A percentile compares a stretch with the other conserved stretches of the same genome.
Conservation (phyloP, 2,888 invertebrate genomes). For the Clostera curtula region DNA sequence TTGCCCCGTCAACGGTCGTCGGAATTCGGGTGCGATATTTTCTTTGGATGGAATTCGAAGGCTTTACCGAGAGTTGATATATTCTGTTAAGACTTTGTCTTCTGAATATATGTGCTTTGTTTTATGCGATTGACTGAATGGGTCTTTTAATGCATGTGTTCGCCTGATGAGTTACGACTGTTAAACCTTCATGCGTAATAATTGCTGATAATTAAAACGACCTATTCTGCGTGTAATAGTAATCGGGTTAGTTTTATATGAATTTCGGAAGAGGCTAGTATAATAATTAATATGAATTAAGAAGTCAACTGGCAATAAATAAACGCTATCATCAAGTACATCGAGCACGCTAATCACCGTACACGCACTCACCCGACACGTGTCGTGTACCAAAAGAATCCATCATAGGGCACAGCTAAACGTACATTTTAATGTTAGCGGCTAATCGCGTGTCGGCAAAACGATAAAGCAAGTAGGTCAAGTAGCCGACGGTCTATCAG, state of each 20-base stretch:
- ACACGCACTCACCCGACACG: slow-evolving; percentile 11
- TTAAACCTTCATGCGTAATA: no score
- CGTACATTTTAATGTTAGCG: slow-evolving; percentile 20
- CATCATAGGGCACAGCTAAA: slow-evolving; percentile 20
- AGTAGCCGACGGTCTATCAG: slow-evolving; percentile 46
- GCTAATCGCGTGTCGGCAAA: slow-evolving; percentile 43
- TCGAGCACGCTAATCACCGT: slow-evolving; percentile 6
- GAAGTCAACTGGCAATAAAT: neutral
- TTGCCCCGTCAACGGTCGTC: slow-evolving; percentile 50
- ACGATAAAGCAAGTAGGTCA: slow-evolving; percentile 48
- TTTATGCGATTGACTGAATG: slow-evolving; percentile 48
- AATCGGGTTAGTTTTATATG: no score
- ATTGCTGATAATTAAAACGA: no score
- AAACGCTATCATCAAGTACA: neutral
- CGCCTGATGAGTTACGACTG: no score
- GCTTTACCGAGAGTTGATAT: slow-evolving; percentile 59
- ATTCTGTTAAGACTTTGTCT: slow-evolving; percentile 46
- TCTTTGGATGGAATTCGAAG: slow-evolving; percentile 64
- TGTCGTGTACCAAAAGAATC: slow-evolving; percentile 16
- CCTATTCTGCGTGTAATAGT: no score
- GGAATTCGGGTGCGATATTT: slow-evolving; percentile 75
- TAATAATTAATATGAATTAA: no score
- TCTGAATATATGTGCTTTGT: slow-evolving; percentile 50
- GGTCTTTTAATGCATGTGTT: neutral
- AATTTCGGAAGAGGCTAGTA: no score